Evolutionary conservation across 2,888 invertebrate genomes (phyloP).

Genomic region (Dorcus hopei): DNA sequence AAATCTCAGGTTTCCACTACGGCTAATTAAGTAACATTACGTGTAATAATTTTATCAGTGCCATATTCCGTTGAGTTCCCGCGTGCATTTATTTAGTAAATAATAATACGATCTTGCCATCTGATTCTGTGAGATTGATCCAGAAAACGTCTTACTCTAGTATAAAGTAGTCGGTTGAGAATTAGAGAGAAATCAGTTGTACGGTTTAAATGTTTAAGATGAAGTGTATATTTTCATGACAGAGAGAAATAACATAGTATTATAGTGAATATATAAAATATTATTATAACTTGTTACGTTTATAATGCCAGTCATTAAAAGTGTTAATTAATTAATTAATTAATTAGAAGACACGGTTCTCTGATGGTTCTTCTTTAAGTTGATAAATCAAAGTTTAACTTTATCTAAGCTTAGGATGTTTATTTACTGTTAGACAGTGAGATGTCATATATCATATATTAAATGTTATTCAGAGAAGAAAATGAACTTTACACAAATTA

Average conservation of each 20-base stretch:
- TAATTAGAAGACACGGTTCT: no score
- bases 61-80: constrained; percentile 24
- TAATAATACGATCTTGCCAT: constrained; percentile 24
- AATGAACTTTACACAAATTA: constrained; percentile 6
- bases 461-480: constrained; percentile 14
- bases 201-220: constrained; percentile 11
- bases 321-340: no score
- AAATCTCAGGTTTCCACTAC: no score
- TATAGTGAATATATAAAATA: constrained; percentile 14
- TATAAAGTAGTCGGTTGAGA: constrained; percentile 1
- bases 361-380: no score
- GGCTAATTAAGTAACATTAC: no score
- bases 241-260: constrained; percentile 15
- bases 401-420: constrained; percentile 2
- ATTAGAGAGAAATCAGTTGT: constrained; percentile 14
- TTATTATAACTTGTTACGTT: constrained; percentile 14
- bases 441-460: constrained; percentile 13
- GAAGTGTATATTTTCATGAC: constrained; percentile 24
- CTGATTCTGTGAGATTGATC: constrained; percentile 11
- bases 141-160: constrained; percentile 1
- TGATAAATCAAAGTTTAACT: no score
- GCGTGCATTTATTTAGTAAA: constrained; percentile 1
- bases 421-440: constrained; percentile 18
- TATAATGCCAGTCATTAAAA: constrained; percentile 11
- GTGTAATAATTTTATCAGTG: constrained; percentile 10